A percentile compares a stretch with the other conserved stretches of the same genome.
Conservation (phyloP, 2,113 vertebrate genomes). For the Nansenia antarctica region DNA sequence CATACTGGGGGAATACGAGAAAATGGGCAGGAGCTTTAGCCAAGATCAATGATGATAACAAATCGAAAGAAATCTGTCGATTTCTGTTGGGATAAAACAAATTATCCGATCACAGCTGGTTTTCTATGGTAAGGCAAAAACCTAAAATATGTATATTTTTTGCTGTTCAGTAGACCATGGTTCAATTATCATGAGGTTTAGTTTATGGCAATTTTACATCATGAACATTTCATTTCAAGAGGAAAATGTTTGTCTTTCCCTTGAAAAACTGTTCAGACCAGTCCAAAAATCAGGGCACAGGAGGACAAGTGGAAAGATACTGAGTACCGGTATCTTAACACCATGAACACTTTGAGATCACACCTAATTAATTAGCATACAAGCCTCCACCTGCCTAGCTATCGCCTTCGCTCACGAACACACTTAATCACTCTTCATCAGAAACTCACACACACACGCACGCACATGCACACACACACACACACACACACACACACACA, state of each 20-base stretch:
- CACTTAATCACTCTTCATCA: slow-evolving; percentile 45
- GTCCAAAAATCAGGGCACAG: neutral
- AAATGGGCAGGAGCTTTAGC: too few species aligned
- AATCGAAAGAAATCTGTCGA: too few species aligned
- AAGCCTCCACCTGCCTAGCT: slow-evolving; percentile 11
- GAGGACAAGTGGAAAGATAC: neutral
- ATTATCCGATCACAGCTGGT: neutral
- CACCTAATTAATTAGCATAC: slow-evolving; percentile 36
- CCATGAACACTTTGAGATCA: neutral
- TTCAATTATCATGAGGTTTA: too few species aligned
- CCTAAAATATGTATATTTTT: neutral
- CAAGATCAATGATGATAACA: neutral
- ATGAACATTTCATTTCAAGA: neutral
- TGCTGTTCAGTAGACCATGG: too few species aligned
- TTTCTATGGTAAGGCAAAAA: neutral
- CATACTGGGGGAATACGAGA: too few species aligned
- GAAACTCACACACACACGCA: too few species aligned
- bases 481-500: too few species aligned
- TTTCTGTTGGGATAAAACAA: too few species aligned
- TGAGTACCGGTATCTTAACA: neutral
- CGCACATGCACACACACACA: too few species aligned
- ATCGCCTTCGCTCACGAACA: slow-evolving; percentile 1
- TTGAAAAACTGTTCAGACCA: neutral
- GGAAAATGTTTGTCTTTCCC: neutral
- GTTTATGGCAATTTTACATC: neutral